Percentiles rank a stretch among this genome's conserved stretches.
Conservation (phyloP, 2,113 vertebrate species). For the Procavia capensis region DNA sequence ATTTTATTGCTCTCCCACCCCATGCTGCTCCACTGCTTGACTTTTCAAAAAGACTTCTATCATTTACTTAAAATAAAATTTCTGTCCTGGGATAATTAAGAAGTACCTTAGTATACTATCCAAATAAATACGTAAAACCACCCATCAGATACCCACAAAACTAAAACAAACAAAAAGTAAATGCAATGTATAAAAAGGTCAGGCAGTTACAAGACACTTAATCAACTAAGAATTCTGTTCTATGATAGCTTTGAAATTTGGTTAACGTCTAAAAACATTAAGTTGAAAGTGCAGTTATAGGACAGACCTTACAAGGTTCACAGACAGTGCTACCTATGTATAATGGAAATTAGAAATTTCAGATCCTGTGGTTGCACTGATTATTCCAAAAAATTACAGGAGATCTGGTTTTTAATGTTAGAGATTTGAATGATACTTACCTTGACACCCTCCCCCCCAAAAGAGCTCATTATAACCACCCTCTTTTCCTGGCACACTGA, state of each 20-base stretch:
- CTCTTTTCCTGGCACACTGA: neutral
- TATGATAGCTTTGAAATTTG: neutral
- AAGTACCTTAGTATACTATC: neutral
- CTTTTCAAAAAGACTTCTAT: conserved; percentile 21
- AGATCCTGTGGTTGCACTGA: neutral
- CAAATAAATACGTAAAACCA: conserved; percentile 14
- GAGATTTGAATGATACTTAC: neutral
- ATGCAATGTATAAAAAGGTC: neutral
- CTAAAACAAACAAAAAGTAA: conserved; percentile 20
- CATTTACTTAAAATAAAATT: conserved; percentile 8
- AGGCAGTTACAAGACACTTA: neutral
- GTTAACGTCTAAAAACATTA: neutral
- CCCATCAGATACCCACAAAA: neutral
- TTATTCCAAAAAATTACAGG: neutral
- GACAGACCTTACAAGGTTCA: neutral
- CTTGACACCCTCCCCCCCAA: neutral
- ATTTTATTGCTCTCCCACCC: conserved; percentile 21
- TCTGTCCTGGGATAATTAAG: neutral
- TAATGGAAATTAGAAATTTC: neutral
- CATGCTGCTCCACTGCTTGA: neutral
- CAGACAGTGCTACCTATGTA: neutral
- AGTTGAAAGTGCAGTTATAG: neutral
- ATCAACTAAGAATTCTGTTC: neutral
- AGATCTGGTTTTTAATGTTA: neutral
- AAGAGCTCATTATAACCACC: neutral